phyloP scores from a whole-genome alignment of 2,113 vertebrate genomes.

The Muntiacus reevesi region DNA sequence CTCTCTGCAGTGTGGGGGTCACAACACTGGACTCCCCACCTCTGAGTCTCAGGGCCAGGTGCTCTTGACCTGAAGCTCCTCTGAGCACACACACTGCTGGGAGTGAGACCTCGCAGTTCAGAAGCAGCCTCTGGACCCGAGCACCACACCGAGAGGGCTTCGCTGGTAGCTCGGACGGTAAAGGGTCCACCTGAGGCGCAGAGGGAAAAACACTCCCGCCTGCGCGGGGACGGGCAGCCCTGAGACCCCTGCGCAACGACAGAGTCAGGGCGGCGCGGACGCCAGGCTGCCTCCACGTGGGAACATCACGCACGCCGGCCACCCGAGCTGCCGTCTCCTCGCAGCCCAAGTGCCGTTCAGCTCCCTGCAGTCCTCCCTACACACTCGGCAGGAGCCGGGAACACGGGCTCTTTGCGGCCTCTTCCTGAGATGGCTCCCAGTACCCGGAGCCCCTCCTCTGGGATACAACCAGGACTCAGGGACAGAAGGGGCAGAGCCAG shows the following conservation, averaged over 20 bases:
- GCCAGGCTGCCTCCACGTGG: background rate
- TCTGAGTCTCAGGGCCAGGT: background rate
- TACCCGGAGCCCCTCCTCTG: background rate
- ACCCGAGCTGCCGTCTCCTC: background rate
- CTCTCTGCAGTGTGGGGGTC: background rate
- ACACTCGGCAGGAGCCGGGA: background rate
- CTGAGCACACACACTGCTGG: background rate
- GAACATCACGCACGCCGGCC: rapidly evolving
- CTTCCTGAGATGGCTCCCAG: background rate
- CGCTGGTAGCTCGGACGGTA: background rate
- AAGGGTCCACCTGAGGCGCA: background rate
- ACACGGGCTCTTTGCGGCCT: too few relatives aligned
- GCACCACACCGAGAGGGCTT: background rate
- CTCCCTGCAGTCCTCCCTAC: background rate
- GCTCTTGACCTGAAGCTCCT: background rate
- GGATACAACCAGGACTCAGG: background rate
- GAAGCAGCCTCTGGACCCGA: background rate
- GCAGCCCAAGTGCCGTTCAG: background rate
- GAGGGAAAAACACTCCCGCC: background rate
- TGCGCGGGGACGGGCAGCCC: background rate
- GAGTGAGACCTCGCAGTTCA: too few relatives aligned
- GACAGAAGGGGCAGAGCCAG: background rate
- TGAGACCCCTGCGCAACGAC: background rate
- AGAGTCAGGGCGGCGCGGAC: rapidly evolving
- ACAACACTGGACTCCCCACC: background rate